Conservation (phyloP, 2,113 vertebrate genomes). For the Cebus imitator region DNA sequence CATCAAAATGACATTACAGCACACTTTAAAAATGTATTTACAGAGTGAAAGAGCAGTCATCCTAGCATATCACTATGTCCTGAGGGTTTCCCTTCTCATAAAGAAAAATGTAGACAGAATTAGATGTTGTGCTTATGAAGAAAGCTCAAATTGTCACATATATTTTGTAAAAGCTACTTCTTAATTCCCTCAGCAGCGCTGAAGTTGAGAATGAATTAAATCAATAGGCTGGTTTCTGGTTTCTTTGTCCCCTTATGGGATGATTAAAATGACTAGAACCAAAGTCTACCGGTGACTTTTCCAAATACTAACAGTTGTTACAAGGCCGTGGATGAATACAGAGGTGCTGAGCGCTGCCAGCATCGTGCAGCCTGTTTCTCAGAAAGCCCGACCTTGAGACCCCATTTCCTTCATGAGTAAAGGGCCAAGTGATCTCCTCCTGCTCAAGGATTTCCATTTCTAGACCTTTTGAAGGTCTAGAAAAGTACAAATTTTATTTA, state of each 20-base stretch:
- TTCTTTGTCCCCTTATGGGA: conserved; percentile 30
- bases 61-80: conserved; percentile 22
- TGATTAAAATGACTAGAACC: not conserved
- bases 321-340: not conserved
- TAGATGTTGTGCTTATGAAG: not conserved
- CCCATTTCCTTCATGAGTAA: not conserved
- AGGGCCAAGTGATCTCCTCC: not conserved
- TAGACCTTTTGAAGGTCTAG: not conserved
- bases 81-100: conserved; percentile 50
- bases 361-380: not conserved
- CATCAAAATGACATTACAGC: conserved; percentile 77
- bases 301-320: not conserved
- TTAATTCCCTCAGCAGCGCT: not conserved
- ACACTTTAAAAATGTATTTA: conserved; percentile 70
- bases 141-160: conserved; percentile 56
- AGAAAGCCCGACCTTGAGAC: not conserved
- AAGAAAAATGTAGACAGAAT: conserved; percentile 36
- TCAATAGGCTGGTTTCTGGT: not conserved
- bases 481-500: not conserved
- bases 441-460: not conserved
- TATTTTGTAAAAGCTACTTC: not conserved
- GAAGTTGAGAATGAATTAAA: conserved; percentile 1
- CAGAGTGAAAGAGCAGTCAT: conserved; percentile 63
- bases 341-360: not conserved
- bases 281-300: not conserved